Evolutionary conservation across 2,797 vertebrate species (phyloP).

Genomic region (Moxostoma hubbsi): DNA sequence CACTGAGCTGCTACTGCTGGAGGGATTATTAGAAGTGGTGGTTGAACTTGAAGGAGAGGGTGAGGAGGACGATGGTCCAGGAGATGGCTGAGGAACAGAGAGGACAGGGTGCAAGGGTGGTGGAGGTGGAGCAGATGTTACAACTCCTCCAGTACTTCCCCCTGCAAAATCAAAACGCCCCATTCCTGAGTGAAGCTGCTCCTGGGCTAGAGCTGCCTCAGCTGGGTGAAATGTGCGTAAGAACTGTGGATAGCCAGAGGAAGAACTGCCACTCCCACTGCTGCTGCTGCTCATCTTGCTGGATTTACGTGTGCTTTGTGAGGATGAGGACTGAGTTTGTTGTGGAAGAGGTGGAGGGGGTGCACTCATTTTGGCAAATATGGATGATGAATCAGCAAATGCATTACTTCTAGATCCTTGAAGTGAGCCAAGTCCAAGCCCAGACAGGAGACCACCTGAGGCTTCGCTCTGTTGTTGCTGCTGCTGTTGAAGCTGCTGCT

Average conservation of each 20-base stretch:
- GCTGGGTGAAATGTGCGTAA: constrained; percentile 82
- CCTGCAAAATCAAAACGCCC: constrained; percentile 81
- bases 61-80: constrained; percentile 77
- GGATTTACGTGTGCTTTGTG: constrained; percentile 82
- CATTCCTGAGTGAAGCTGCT: constrained; percentile 83
- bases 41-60: constrained; percentile 77
- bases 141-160: constrained; percentile 72
- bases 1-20: constrained; percentile 77
- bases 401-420: constrained; percentile 79
- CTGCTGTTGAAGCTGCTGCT: constrained; percentile 84
- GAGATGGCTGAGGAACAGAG: constrained; percentile 78
- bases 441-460: constrained; percentile 78
- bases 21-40: constrained; percentile 75
- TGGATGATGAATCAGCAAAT: constrained; percentile 79
- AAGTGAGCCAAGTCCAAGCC: constrained; percentile 78
- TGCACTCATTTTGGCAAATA: constrained; percentile 83
- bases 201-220: constrained; percentile 80
- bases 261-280: constrained; percentile 67
- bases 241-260: constrained; percentile 81
- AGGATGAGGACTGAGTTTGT: constrained; percentile 78
- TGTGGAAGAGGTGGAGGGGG: constrained; percentile 78
- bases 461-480: constrained; percentile 73
- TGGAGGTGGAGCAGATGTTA: constrained; percentile 77
- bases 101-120: constrained; percentile 81
- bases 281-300: constrained; percentile 76